phyloP scores from a whole-genome alignment of 2,888 invertebrate genomes.

The Drosophila neonasuta region DNA sequence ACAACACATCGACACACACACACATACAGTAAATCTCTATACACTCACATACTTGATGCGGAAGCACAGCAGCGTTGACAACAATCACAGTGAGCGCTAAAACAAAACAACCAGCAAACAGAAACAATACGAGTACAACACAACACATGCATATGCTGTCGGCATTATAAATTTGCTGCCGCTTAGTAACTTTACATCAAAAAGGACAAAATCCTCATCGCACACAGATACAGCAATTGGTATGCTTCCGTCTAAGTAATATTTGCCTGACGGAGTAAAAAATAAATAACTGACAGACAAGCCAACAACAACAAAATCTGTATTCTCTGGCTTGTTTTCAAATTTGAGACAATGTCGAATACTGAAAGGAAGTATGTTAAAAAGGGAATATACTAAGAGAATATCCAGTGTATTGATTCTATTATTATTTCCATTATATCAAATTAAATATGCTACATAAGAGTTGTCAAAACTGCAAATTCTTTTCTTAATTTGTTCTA shows the following conservation, averaged over 20 bases:
- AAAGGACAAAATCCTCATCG: slow-evolving; percentile 45
- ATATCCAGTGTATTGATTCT: slow-evolving; percentile 10
- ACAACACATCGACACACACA: slow-evolving; percentile 1
- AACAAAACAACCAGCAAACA: slow-evolving; percentile 58
- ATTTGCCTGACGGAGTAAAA: slow-evolving; percentile 46
- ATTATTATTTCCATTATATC: background rate
- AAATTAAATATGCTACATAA: background rate
- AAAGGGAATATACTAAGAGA: background rate
- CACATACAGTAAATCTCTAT: too few species aligned
- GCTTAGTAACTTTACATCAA: slow-evolving; percentile 68
- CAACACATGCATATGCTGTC: slow-evolving; percentile 37
- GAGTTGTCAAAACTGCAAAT: too few species aligned
- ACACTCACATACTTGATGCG: slow-evolving; percentile 12
- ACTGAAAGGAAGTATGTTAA: background rate
- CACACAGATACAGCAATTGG: slow-evolving; percentile 42
- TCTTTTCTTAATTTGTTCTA: too few species aligned
- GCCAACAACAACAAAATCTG: slow-evolving; percentile 14
- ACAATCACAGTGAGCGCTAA: slow-evolving; percentile 69
- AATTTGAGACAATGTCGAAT: slow-evolving; percentile 20
- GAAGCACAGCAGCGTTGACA: slow-evolving; percentile 54
- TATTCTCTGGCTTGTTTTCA: slow-evolving; percentile 4
- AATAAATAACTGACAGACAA: slow-evolving; percentile 37
- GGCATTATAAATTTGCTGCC: slow-evolving; percentile 66
- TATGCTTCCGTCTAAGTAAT: slow-evolving; percentile 49
- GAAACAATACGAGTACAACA: slow-evolving; percentile 34